Conservation (phyloP, 2,888 invertebrate genomes). For the Trichogramma dendrolimi region DNA sequence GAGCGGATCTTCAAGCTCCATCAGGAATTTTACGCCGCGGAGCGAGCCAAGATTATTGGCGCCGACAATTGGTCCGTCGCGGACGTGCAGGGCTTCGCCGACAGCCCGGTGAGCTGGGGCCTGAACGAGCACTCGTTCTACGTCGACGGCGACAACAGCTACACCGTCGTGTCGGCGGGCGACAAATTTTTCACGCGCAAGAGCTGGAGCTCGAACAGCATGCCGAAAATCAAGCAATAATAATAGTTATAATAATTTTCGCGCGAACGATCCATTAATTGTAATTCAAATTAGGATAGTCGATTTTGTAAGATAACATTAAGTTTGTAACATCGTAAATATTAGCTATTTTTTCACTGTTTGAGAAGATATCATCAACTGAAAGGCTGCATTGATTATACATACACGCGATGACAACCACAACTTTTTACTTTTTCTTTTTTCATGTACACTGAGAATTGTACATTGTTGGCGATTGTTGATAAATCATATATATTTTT, state of each 20-base stretch:
- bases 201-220: conserved; percentile 50
- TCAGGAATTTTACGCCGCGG: no score
- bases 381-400: no score
- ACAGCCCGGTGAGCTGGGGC: conserved; percentile 55
- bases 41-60: no score
- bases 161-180: conserved; percentile 47
- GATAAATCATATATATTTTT: conserved; percentile 20
- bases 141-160: conserved; percentile 56
- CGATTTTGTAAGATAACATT: no score
- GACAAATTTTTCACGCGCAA: conserved; percentile 42
- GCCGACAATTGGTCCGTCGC: conserved; percentile 51
- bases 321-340: no score
- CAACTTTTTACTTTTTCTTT: no score
- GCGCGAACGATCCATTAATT: no score
- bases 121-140: conserved; percentile 53
- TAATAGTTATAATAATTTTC: neutral
- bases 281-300: no score
- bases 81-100: conserved; percentile 58
- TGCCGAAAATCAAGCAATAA: conserved; percentile 33
- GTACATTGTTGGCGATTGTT: conserved; percentile 11
- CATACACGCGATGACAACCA: no score
- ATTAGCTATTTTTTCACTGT: no score
- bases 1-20: conserved; percentile 42
- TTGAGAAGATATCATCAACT: no score
- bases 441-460: neutral